A percentile compares a stretch with the other conserved stretches of the same genome.
Evolutionary conservation across 1,140 invertebrate species (phyloP).

Genomic region (Bombus consobrinus): DNA sequence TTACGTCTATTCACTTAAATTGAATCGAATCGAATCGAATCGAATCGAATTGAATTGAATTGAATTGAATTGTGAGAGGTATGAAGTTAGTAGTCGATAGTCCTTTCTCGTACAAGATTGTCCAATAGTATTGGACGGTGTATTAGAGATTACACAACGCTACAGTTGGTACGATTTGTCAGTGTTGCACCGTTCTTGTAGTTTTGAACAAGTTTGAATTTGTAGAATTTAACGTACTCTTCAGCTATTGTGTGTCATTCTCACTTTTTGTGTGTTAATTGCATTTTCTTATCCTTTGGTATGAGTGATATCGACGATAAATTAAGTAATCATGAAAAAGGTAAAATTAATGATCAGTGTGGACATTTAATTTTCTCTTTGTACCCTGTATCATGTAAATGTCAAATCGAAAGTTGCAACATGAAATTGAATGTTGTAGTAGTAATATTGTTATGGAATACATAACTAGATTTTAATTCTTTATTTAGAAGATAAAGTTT

Average conservation of each 20-base stretch:
- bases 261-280: slow-evolving; percentile 30
- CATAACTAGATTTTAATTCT: background rate
- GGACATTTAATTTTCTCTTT: background rate
- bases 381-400: background rate
- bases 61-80: background rate
- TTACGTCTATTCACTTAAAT: background rate
- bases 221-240: slow-evolving; percentile 52
- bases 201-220: slow-evolving; percentile 56
- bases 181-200: background rate
- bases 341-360: background rate
- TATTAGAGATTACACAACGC: background rate
- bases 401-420: background rate
- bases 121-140: background rate
- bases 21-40: background rate
- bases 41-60: background rate
- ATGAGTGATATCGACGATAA: background rate
- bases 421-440: background rate
- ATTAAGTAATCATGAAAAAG: slow-evolving; percentile 25
- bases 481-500: background rate
- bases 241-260: slow-evolving; percentile 32
- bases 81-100: background rate
- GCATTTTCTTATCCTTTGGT: background rate
- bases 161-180: slow-evolving; percentile 23
- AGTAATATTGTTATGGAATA: background rate
- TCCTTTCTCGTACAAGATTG: background rate